Evolutionary conservation across 2,797 vertebrate genomes (phyloP).

Genomic region (Telmatherina bonti): DNA sequence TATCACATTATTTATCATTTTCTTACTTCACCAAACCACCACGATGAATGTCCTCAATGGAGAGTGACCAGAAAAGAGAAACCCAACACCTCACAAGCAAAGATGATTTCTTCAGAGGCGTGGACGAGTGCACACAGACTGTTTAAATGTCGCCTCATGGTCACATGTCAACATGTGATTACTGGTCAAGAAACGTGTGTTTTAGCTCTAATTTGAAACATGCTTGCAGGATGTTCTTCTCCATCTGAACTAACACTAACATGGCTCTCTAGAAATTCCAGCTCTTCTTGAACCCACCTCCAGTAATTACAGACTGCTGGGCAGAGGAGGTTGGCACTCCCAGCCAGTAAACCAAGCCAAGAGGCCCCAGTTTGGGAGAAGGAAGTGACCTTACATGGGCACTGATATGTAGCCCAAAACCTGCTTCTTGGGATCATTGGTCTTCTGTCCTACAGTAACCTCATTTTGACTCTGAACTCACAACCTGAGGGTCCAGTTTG

Average conservation of each 20-base stretch:
- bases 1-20: not conserved
- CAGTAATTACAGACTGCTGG: slow-evolving; percentile 67
- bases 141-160: slow-evolving; percentile 29
- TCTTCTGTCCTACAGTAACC: slow-evolving; percentile 43
- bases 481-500: not conserved
- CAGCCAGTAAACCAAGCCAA: slow-evolving; percentile 18
- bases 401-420: slow-evolving; percentile 15
- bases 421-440: slow-evolving; percentile 15
- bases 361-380: slow-evolving; percentile 45
- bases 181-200: slow-evolving; percentile 52
- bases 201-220: slow-evolving; percentile 62
- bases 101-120: not conserved
- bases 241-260: slow-evolving; percentile 31
- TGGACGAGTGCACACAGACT: not conserved
- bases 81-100: not conserved
- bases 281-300: slow-evolving; percentile 41
- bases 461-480: slow-evolving; percentile 4
- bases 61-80: not conserved
- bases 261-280: slow-evolving; percentile 35
- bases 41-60: not conserved
- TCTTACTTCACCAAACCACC: not conserved
- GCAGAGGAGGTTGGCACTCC: slow-evolving; percentile 44
- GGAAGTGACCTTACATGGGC: slow-evolving; percentile 73
- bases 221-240: slow-evolving; percentile 28
- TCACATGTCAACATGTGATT: slow-evolving; percentile 55